Evolutionary conservation across 2,113 vertebrate species (phyloP).

Genomic region (Chlamydotis undulata): DNA sequence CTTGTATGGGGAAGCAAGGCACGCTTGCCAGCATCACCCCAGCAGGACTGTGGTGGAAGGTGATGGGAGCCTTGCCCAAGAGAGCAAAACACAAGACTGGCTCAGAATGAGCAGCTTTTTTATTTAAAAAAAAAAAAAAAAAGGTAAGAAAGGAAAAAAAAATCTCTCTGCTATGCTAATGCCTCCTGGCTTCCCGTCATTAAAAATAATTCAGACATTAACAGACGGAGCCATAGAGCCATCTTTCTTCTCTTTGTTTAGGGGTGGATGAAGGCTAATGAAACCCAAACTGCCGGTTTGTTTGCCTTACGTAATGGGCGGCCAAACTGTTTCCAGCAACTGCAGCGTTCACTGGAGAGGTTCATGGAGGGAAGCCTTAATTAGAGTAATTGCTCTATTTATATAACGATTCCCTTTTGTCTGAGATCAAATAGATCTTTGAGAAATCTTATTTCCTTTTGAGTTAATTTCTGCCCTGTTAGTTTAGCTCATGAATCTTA

Average conservation of each 20-base stretch:
- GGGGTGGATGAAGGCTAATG: slow-evolving; percentile 26
- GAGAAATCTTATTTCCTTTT: slow-evolving; percentile 57
- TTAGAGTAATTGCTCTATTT: slow-evolving; percentile 75
- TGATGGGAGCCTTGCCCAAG: not conserved
- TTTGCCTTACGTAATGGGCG: slow-evolving; percentile 56
- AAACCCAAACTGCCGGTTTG: not conserved
- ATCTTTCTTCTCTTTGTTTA: slow-evolving; percentile 45
- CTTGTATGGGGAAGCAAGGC: not conserved
- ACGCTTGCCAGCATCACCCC: not conserved
- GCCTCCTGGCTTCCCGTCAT: not conserved
- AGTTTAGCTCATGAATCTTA: slow-evolving; percentile 52
- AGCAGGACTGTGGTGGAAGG: not conserved
- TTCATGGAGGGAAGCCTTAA: slow-evolving; percentile 59
- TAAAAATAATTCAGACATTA: not conserved
- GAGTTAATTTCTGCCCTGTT: slow-evolving; percentile 56
- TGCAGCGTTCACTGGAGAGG: slow-evolving; percentile 7
- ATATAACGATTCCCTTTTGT: slow-evolving; percentile 62
- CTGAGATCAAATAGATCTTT: slow-evolving; percentile 61
- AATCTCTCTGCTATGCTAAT: not conserved
- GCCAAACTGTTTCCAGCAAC: slow-evolving; percentile 39
- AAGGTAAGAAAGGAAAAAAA: too few species aligned
- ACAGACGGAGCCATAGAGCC: not conserved
- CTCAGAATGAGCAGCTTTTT: not conserved
- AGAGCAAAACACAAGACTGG: not conserved
- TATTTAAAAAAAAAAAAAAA: not conserved